Conservation (phyloP, 2,797 vertebrate species). For the Channallabes apus region DNA sequence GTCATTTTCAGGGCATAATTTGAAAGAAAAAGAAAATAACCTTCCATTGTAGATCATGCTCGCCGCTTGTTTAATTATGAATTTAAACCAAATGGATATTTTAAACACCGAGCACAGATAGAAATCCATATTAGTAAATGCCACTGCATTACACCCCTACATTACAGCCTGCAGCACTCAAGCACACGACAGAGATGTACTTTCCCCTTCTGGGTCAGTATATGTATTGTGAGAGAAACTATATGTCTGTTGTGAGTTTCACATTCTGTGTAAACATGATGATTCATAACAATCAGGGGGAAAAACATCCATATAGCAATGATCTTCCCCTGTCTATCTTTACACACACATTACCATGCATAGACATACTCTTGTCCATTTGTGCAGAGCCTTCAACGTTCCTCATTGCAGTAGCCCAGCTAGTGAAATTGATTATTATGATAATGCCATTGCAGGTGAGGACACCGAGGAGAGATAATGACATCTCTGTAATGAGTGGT, state of each 20-base stretch:
- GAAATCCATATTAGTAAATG: background rate
- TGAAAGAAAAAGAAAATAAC: background rate
- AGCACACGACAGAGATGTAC: too few relatives aligned
- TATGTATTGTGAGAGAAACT: background rate
- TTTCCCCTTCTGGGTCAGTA: too few relatives aligned
- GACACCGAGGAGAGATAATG: constrained; percentile 56
- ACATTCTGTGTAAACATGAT: background rate
- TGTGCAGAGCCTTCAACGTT: background rate
- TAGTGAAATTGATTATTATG: constrained; percentile 64
- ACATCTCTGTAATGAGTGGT: constrained; percentile 68
- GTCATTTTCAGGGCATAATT: background rate
- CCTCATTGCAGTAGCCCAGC: constrained; percentile 50
- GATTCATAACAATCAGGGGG: background rate
- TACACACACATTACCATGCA: constrained; percentile 7
- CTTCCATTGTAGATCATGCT: background rate
- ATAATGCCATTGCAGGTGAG: constrained; percentile 57
- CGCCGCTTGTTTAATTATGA: background rate
- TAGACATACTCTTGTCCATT: background rate
- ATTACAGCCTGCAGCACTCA: background rate
- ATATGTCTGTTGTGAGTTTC: background rate
- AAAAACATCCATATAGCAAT: background rate
- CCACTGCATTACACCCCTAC: background rate
- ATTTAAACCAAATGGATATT: background rate
- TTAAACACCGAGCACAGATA: background rate
- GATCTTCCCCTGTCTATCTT: background rate